These are phyloP conservation scores for Drosophila erecta DNA, from an alignment of 1,140 invertebrate genomes.

Conservation along the genomic window DNA sequence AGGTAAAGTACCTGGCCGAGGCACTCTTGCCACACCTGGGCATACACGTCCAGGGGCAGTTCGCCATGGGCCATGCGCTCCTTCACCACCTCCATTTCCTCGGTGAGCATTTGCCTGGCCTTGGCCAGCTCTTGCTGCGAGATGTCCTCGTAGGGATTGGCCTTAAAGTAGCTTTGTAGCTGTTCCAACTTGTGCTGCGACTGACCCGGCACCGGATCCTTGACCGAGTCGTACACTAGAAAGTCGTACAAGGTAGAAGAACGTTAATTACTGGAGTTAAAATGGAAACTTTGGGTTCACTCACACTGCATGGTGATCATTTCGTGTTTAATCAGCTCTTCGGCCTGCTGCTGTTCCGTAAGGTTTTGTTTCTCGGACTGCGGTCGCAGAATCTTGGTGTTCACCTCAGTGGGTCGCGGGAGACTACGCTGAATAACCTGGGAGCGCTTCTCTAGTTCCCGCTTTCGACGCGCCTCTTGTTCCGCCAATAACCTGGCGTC, in stretches of 20 bases:
- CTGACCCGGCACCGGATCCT: slow-evolving; percentile 87
- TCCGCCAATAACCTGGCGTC: slow-evolving; percentile 87
- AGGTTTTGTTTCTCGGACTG: slow-evolving; percentile 89
- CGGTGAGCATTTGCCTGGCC: slow-evolving; percentile 89
- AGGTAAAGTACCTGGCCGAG: slow-evolving; percentile 94
- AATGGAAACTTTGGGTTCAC: neutral
- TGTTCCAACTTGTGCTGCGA: slow-evolving; percentile 84
- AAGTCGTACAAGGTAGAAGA: neutral
- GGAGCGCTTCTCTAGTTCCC: slow-evolving; percentile 92
- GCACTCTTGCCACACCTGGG: slow-evolving; percentile 99
- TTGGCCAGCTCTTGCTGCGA: slow-evolving; percentile 89
- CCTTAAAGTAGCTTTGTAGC: slow-evolving; percentile 90
- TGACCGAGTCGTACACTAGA: slow-evolving; percentile 93
- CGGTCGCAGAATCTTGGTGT: slow-evolving; percentile 92
- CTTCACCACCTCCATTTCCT: slow-evolving; percentile 96
- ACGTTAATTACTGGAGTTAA: neutral
- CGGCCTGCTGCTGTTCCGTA: slow-evolving; percentile 96
- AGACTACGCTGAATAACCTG: slow-evolving; percentile 94
- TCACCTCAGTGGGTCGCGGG: slow-evolving; percentile 95
- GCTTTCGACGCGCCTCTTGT: slow-evolving; percentile 64
- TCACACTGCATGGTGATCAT: slow-evolving; percentile 96
- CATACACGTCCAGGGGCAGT: slow-evolving; percentile 94
- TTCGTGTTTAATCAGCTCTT: slow-evolving; percentile 98
- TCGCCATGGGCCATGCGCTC: slow-evolving; percentile 98
- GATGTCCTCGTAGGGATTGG: slow-evolving; percentile 93